A percentile compares a stretch with the other conserved stretches of the same genome.
phyloP scores from a whole-genome alignment of 2,888 invertebrate genomes.

The Cordilura impudica region DNA sequence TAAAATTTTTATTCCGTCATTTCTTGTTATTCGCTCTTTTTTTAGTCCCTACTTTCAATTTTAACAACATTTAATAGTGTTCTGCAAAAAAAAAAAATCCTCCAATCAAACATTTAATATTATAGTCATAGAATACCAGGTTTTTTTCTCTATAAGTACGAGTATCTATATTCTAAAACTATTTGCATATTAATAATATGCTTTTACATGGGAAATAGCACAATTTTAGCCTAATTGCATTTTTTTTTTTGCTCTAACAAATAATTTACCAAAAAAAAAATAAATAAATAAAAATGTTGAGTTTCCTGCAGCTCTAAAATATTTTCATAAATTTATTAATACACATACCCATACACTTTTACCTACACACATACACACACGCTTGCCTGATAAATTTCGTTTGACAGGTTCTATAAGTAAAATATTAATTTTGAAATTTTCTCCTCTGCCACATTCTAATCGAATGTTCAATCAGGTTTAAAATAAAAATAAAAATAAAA shows the following conservation, averaged over 20 bases:
- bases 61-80: too few relatives aligned
- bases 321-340: neutral
- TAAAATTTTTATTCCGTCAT: too few relatives aligned
- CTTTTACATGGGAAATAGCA: conserved; percentile 49
- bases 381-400: neutral
- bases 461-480: conserved; percentile 62
- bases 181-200: conserved; percentile 37
- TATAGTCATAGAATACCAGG: neutral
- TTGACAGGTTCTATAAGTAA: conserved; percentile 51
- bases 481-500: conserved; percentile 24
- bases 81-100: neutral
- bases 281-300: conserved; percentile 48
- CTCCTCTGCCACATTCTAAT: conserved; percentile 62
- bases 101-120: conserved; percentile 1
- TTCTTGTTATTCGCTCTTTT: too few relatives aligned
- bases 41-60: too few relatives aligned
- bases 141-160: neutral
- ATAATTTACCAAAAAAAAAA: conserved; percentile 49
- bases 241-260: conserved; percentile 40
- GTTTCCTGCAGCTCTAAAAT: conserved; percentile 32
- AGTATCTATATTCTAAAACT: neutral
- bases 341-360: conserved; percentile 46
- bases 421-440: conserved; percentile 62
- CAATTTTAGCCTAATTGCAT: conserved; percentile 56
- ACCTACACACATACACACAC: conserved; percentile 6